Conservation (phyloP, 1,140 invertebrate genomes). For the Heliconius hermathena region DNA sequence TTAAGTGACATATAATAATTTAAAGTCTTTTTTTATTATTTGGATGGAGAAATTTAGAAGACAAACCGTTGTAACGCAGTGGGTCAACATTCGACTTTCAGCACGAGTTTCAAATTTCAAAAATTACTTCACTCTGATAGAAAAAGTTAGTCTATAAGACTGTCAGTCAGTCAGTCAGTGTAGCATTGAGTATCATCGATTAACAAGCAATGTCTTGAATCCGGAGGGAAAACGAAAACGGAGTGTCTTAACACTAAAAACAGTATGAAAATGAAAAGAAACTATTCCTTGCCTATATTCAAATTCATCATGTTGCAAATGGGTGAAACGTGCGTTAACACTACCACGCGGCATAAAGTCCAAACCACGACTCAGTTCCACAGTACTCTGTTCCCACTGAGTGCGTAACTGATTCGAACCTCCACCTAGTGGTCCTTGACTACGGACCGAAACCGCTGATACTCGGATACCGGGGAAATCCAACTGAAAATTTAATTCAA, state of each 20-base stretch:
- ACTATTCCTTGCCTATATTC: constrained; percentile 73
- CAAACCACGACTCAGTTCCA: constrained; percentile 87
- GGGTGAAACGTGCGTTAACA: constrained; percentile 87
- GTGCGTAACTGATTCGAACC: constrained; percentile 82
- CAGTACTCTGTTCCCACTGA: constrained; percentile 87
- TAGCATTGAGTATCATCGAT: too few species aligned
- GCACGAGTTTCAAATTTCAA: too few species aligned
- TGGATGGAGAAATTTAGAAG: too few species aligned
- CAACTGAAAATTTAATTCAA: constrained; percentile 74
- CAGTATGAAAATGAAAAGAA: not conserved
- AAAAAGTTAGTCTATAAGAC: too few species aligned
- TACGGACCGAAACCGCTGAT: constrained; percentile 61
- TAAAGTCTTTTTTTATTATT: not conserved
- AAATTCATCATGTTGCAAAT: constrained; percentile 89
- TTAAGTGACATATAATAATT: not conserved
- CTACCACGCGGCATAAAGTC: constrained; percentile 88
- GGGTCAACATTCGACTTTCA: too few species aligned
- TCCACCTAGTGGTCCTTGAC: not conserved
- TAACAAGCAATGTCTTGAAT: too few species aligned
- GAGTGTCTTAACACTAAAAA: not conserved
- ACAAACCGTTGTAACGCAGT: too few species aligned
- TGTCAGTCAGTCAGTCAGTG: too few species aligned
- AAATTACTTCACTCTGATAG: too few species aligned
- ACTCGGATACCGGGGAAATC: constrained; percentile 85
- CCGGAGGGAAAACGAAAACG: too few species aligned